Percentiles rank a stretch among this genome's conserved stretches.
Evolutionary conservation across 2,113 vertebrate genomes (phyloP).

Genomic region (Toxotes jaculatrix): DNA sequence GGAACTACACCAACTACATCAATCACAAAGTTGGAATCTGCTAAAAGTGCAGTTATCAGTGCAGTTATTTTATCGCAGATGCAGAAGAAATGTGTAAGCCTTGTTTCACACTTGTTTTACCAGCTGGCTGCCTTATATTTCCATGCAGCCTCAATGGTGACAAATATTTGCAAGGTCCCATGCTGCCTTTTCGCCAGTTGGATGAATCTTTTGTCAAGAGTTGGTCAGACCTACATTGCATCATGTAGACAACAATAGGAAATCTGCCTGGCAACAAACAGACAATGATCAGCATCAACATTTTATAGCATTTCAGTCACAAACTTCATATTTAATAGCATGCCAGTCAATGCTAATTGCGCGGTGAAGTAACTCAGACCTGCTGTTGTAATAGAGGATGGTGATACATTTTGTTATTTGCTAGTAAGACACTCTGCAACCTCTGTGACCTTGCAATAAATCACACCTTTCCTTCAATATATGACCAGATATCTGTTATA

Average conservation of each 20-base stretch:
- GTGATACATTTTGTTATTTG: constrained; percentile 63
- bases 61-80: constrained; percentile 70
- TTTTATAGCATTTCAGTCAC: constrained; percentile 79
- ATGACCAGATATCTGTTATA: constrained; percentile 71
- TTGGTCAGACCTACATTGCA: constrained; percentile 74
- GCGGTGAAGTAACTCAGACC: constrained; percentile 54
- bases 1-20: constrained; percentile 71
- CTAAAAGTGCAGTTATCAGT: constrained; percentile 75
- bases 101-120: constrained; percentile 70
- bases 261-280: constrained; percentile 92
- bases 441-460: constrained; percentile 69
- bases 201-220: constrained; percentile 65
- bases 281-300: constrained; percentile 89
- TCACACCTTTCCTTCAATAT: constrained; percentile 67
- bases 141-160: constrained; percentile 47
- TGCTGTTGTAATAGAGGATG: constrained; percentile 47
- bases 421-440: constrained; percentile 51
- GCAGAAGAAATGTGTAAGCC: constrained; percentile 59
- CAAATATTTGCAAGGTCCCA: constrained; percentile 94
- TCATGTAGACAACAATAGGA: constrained; percentile 87
- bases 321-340: constrained; percentile 61
- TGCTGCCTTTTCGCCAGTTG: constrained; percentile 86
- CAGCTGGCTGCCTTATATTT: constrained; percentile 55
- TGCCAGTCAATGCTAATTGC: constrained; percentile 66
- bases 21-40: constrained; percentile 78